Percentiles rank a stretch among this genome's conserved stretches.
Evolutionary conservation across 1,140 invertebrate genomes (phyloP).

Genomic region (Anadara kagoshimensis): DNA sequence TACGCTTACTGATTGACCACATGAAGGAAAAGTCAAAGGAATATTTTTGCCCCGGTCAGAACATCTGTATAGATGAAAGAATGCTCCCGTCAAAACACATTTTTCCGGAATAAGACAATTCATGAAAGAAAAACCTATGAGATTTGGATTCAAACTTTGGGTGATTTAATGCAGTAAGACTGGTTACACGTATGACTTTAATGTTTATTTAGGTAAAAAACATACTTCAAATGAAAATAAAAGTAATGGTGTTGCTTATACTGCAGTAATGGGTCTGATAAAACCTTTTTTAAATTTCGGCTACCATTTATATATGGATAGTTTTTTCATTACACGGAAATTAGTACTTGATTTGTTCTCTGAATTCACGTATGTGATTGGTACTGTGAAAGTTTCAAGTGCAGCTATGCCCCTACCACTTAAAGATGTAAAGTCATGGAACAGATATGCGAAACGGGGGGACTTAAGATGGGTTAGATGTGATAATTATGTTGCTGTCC

Average conservation of each 20-base stretch:
- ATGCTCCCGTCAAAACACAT: slow-evolving; percentile 9
- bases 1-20: neutral
- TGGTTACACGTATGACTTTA: neutral
- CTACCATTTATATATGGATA: neutral
- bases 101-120: neutral
- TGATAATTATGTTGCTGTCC: slow-evolving; percentile 2
- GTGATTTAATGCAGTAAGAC: neutral
- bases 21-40: neutral
- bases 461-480: slow-evolving; percentile 7
- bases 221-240: neutral
- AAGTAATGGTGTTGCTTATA: neutral
- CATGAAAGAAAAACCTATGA: slow-evolving; percentile 2
- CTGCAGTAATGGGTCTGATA: neutral
- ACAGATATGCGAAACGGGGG: neutral
- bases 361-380: too few relatives aligned
- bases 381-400: slow-evolving; percentile 1
- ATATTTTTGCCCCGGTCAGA: neutral
- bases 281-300: neutral
- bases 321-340: neutral
- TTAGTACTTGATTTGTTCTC: too few relatives aligned
- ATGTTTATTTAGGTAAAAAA: neutral
- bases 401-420: slow-evolving; percentile 1
- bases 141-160: slow-evolving; percentile 5
- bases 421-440: neutral
- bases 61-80: slow-evolving; percentile 6